Base-by-base conservation (phyloP, 1,140 invertebrate species). In the Solenopsis fugax region DNA sequence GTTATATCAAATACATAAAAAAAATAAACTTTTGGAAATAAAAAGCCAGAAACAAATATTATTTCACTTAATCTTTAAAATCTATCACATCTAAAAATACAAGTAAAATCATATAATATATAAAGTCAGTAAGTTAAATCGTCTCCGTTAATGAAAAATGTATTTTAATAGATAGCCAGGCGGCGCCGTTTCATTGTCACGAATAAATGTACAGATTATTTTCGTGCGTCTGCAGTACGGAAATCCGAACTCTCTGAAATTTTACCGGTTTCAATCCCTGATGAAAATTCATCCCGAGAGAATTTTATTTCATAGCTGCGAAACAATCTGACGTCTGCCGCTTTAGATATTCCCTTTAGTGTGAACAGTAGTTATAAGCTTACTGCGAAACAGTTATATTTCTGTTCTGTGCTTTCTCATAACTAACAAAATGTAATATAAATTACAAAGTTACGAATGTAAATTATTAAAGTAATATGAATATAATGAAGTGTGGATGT, bases 261-360 rank as follows among this genome's bases (percentile, higher is more conserved):
- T 80, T 80, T 24, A 54, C 34, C 48, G 29, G 48, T 69, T 80
- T 80, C 77, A 80, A 80, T 54, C 45, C n/a, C 13, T 16, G 62
- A n/a, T 69, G 77, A 80, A 69, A 67, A 80, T 80, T 80, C 77
- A 69, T 67, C 62, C 62, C 29, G 64, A 69, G 62, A 34, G 62
- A 80, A 80, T 69, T 80, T 80, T 80, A 80, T 80, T 80, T 67
- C 62, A 80, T 80, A 41, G 48, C 64, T 16, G 77, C 48, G n/a
- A 65, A 80, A 65, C 60, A 65, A 69, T 54, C 64, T 81, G 78
- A 71, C 50, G 37, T 56, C 34, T 71, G 50, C 71, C 77, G 34
- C 21, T 69, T 41, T 56, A 71, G 16, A 81, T 48, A 56, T 71
- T 81, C 50, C 16, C 13, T 29, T 34, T 71, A 56, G 34, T 71